Percentiles rank a stretch among this genome's conserved stretches.
Conservation (phyloP, 2,797 vertebrate genomes). For the Anomalospiza imberbis region DNA sequence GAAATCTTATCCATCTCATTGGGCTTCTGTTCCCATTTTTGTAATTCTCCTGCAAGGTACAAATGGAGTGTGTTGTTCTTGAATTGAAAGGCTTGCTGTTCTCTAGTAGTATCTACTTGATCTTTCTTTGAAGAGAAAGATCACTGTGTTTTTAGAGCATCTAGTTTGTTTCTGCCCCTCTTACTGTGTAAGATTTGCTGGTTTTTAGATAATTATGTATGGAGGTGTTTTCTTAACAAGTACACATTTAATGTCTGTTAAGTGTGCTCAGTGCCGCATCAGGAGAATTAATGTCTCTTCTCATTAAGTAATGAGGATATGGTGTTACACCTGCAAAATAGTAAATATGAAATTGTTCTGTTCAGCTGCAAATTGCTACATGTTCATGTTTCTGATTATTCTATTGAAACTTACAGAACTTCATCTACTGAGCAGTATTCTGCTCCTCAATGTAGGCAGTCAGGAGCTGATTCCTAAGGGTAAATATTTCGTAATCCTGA, state of each 20-base stretch:
- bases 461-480: background rate
- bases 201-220: background rate
- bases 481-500: background rate
- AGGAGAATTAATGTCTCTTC: background rate
- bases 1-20: background rate
- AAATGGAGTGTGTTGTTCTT: background rate
- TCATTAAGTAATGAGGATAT: background rate
- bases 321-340: background rate
- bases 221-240: background rate
- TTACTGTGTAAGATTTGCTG: background rate
- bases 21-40: background rate
- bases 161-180: background rate
- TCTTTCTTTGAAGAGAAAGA: background rate
- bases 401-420: background rate
- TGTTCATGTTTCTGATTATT: background rate
- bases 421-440: background rate
- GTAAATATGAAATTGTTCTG: background rate
- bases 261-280: accelerated
- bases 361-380: background rate
- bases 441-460: background rate
- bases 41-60: background rate
- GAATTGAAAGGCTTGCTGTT: background rate
- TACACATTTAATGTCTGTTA: background rate
- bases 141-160: background rate
- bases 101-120: background rate